Evolutionary conservation across 2,113 vertebrate genomes (phyloP).

Genomic region (Mastomys coucha): DNA sequence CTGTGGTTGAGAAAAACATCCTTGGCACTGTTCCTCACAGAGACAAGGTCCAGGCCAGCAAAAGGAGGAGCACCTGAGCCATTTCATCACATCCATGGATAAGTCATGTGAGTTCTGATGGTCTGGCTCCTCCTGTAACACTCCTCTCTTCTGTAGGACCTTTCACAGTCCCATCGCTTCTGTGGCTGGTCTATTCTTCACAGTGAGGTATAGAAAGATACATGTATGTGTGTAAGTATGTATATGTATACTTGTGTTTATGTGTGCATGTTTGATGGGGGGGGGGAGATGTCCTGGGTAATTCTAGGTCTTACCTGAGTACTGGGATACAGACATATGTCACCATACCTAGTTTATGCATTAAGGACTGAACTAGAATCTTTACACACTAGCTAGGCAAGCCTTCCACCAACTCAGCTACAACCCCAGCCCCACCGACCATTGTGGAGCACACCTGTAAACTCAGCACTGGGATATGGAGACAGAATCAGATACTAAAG

Average conservation of each 20-base stretch:
- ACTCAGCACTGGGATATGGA: neutral
- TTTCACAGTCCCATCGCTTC: neutral
- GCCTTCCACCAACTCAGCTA: neutral
- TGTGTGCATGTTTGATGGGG: neutral
- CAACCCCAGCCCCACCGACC: neutral
- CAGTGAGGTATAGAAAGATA: neutral
- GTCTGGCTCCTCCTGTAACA: neutral
- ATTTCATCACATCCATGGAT: neutral
- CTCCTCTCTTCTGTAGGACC: neutral
- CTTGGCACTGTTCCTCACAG: neutral
- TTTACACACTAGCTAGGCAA: neutral
- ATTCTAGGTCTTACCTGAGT: neutral
- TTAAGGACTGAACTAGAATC: neutral
- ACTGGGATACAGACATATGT: neutral
- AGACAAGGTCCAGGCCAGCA: neutral
- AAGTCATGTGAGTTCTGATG: neutral
- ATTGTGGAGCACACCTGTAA: neutral
- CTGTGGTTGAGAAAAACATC: neutral
- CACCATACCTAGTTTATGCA: neutral
- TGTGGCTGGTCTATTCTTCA: neutral
- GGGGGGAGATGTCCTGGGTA: neutral
- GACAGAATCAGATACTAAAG: neutral
- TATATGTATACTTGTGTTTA: neutral
- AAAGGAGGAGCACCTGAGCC: neutral
- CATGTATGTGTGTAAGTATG: neutral